Evolutionary conservation across 2,888 invertebrate species (phyloP).

Genomic region (Oeneis ivallda): DNA sequence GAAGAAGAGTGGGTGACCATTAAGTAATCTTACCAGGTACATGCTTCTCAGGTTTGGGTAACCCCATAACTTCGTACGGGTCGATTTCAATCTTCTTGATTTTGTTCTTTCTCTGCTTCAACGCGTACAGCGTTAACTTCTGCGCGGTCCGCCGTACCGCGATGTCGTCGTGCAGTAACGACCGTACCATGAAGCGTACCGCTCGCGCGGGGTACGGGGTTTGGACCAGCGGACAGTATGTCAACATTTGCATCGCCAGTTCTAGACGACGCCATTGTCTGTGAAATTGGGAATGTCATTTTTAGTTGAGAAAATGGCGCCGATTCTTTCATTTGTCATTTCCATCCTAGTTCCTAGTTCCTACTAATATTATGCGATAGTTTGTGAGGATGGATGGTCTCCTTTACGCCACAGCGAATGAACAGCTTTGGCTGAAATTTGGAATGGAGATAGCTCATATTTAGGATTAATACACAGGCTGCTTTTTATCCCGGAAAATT

Average conservation of each 20-base stretch:
- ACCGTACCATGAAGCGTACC: constrained; percentile 84
- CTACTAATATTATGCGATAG: too few species aligned
- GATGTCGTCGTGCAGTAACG: constrained; percentile 89
- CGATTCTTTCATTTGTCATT: too few species aligned
- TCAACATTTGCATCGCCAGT: constrained; percentile 87
- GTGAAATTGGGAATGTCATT: neutral
- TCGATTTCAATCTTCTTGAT: constrained; percentile 83
- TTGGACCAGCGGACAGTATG: constrained; percentile 87
- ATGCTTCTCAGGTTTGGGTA: constrained; percentile 53
- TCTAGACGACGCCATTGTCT: constrained; percentile 92
- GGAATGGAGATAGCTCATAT: too few species aligned
- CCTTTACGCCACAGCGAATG: too few species aligned
- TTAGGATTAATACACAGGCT: too few species aligned
- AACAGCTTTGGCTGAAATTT: too few species aligned
- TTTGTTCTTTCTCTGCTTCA: constrained; percentile 87
- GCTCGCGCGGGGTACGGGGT: constrained; percentile 83
- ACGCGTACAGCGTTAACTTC: constrained; percentile 82
- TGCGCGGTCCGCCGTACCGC: constrained; percentile 88
- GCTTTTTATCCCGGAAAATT: too few species aligned
- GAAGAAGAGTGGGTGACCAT: too few species aligned
- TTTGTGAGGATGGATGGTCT: too few species aligned
- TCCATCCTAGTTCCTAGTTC: too few species aligned
- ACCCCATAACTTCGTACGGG: constrained; percentile 72
- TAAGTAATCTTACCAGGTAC: constrained; percentile 57
- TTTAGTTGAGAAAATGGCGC: too few species aligned